phyloP scores from a whole-genome alignment of 2,797 vertebrate species.

The Helostoma temminkii region DNA sequence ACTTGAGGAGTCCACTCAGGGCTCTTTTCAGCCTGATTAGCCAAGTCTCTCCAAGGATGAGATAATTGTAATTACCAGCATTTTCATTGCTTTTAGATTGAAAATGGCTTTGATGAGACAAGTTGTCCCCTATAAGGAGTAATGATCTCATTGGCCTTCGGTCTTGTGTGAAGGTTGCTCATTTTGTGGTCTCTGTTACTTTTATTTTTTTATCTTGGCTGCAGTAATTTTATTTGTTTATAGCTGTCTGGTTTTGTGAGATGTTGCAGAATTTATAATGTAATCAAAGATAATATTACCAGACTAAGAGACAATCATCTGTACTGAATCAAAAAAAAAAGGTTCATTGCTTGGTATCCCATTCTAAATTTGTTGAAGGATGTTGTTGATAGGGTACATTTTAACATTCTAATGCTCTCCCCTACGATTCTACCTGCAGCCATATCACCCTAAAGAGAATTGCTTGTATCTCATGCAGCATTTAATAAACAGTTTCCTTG shows the following conservation, averaged over 20 bases:
- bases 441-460: background rate
- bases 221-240: background rate
- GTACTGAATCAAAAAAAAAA: slow-evolving; percentile 31
- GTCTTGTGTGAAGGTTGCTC: slow-evolving; percentile 1
- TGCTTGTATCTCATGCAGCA: background rate
- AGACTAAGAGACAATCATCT: slow-evolving; percentile 13
- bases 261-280: slow-evolving; percentile 25
- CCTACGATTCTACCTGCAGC: background rate
- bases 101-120: slow-evolving; percentile 46
- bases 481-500: too few species aligned
- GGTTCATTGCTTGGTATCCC: background rate
- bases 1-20: slow-evolving; percentile 52
- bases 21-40: slow-evolving; percentile 52
- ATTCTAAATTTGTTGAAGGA: slow-evolving; percentile 16
- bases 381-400: too few species aligned
- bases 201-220: background rate
- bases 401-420: background rate
- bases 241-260: slow-evolving; percentile 6
- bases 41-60: slow-evolving; percentile 29
- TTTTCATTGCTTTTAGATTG: slow-evolving; percentile 43
- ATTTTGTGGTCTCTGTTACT: slow-evolving; percentile 8
- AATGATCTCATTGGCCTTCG: slow-evolving; percentile 45
- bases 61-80: slow-evolving; percentile 48
- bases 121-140: slow-evolving; percentile 30
- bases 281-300: slow-evolving; percentile 13